A percentile compares a stretch with the other conserved stretches of the same genome.
phyloP scores from a whole-genome alignment of 1,140 invertebrate species.

The Hermetia illucens region DNA sequence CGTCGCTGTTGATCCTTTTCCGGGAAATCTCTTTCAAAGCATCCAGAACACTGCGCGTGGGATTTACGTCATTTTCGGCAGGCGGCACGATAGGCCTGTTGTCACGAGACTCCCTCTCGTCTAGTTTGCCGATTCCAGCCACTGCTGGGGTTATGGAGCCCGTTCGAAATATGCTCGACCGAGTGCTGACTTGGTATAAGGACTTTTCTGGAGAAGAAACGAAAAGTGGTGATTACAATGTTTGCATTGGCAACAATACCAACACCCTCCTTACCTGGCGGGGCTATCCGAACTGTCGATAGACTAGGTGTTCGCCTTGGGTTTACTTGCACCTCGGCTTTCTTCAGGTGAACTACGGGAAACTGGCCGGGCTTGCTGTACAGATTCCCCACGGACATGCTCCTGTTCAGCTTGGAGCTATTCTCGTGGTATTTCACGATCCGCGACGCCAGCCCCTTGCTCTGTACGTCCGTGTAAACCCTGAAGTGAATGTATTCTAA shows the following conservation, averaged over 20 bases:
- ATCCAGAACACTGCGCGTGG: constrained; percentile 33
- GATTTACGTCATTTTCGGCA: constrained; percentile 21
- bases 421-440: constrained; percentile 31
- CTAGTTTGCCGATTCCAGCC: constrained; percentile 15
- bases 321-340: constrained; percentile 20
- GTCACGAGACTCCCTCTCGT: constrained; percentile 18
- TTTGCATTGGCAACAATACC: background rate
- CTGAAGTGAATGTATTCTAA: constrained; percentile 9
- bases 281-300: constrained; percentile 28
- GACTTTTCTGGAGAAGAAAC: constrained; percentile 8
- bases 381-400: constrained; percentile 18
- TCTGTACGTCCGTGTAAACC: constrained; percentile 31
- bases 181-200: constrained; percentile 15
- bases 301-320: constrained; percentile 13
- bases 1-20: constrained; percentile 34
- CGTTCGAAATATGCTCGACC: constrained; percentile 21
- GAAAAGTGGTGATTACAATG: background rate
- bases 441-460: constrained; percentile 29
- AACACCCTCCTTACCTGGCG: constrained; percentile 22
- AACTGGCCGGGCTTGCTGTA: constrained; percentile 26
- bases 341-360: constrained; percentile 21
- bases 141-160: constrained; percentile 15
- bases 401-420: constrained; percentile 17
- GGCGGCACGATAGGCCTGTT: constrained; percentile 25
- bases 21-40: constrained; percentile 35